Percentiles rank a stretch among this genome's conserved stretches.
Conservation (phyloP, 1,140 invertebrate species). For the Drosophila mauritiana region DNA sequence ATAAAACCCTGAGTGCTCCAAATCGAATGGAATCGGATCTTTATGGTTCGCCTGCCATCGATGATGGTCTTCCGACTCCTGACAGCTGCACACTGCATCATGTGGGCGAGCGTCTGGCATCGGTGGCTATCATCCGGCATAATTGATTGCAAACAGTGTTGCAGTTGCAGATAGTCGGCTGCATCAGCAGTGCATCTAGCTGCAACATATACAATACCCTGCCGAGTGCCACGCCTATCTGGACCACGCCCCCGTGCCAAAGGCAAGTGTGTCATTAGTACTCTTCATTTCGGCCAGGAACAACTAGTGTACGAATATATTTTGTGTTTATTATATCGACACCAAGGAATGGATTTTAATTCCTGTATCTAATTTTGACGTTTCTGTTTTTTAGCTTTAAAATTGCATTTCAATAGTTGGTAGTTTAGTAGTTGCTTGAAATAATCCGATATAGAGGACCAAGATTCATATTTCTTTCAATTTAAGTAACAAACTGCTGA, state of each 20-base stretch:
- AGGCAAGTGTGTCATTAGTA: slow-evolving; percentile 46
- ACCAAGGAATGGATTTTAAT: too few relatives aligned
- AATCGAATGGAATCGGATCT: slow-evolving; percentile 4
- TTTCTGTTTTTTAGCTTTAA: too few relatives aligned
- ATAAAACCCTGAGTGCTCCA: slow-evolving; percentile 7
- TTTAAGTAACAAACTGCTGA: too few relatives aligned
- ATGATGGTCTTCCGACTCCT: slow-evolving; percentile 13
- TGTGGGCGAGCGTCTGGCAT: slow-evolving; percentile 5
- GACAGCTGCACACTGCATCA: slow-evolving; percentile 24
- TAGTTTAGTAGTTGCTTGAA: too few relatives aligned
- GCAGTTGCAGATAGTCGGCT: slow-evolving; percentile 15
- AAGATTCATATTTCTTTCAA: too few relatives aligned
- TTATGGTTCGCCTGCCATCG: slow-evolving; percentile 12
- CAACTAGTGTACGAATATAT: slow-evolving; percentile 5
- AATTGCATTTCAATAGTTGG: too few relatives aligned
- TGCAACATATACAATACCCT: slow-evolving; percentile 16
- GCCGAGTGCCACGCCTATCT: slow-evolving; percentile 19
- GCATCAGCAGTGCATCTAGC: slow-evolving; percentile 10
- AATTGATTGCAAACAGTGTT: slow-evolving; percentile 29
- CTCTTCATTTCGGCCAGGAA: slow-evolving; percentile 23
- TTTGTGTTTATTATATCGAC: not conserved
- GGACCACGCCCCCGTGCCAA: slow-evolving; percentile 5
- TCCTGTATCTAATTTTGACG: not conserved
- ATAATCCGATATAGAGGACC: too few relatives aligned
- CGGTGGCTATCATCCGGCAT: slow-evolving; percentile 16